phyloP scores from a whole-genome alignment of 2,888 invertebrate genomes.

The Leptodirus hochenwartii region DNA sequence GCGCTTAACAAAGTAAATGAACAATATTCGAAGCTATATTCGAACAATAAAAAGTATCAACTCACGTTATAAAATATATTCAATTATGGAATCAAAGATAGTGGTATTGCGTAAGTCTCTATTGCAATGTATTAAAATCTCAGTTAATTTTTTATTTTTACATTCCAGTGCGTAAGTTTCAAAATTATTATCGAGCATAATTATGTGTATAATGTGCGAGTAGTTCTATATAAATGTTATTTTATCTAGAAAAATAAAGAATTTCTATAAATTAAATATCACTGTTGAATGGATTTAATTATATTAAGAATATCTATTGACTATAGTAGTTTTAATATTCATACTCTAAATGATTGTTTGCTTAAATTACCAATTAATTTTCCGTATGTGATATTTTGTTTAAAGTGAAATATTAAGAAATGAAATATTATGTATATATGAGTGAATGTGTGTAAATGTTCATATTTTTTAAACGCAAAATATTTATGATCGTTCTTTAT shows the following conservation, averaged over 20 bases:
- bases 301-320: no score
- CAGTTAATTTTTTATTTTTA: no score
- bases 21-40: conserved; percentile 3
- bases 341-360: conserved; percentile 4
- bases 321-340: no score
- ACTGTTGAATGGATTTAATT: no score
- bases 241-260: not conserved
- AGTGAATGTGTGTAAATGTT: conserved; percentile 22
- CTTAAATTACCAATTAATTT: not conserved
- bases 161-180: conserved; percentile 4
- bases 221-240: not conserved
- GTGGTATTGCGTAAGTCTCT: no score
- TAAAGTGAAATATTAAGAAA: conserved; percentile 6
- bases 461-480: conserved; percentile 20
- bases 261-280: no score
- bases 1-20: conserved; percentile 1
- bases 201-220: conserved; percentile 2
- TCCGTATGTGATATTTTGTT: not conserved
- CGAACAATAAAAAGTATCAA: conserved; percentile 1
- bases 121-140: no score
- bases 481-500: conserved; percentile 16
- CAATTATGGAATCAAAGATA: no score
- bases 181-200: conserved; percentile 4
- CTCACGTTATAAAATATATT: no score
- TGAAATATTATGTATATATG: conserved; percentile 15